Percentiles rank a stretch among this genome's conserved stretches.
Conservation (phyloP, 1,140 invertebrate species). For the Thaumetopoea pityocampa region DNA sequence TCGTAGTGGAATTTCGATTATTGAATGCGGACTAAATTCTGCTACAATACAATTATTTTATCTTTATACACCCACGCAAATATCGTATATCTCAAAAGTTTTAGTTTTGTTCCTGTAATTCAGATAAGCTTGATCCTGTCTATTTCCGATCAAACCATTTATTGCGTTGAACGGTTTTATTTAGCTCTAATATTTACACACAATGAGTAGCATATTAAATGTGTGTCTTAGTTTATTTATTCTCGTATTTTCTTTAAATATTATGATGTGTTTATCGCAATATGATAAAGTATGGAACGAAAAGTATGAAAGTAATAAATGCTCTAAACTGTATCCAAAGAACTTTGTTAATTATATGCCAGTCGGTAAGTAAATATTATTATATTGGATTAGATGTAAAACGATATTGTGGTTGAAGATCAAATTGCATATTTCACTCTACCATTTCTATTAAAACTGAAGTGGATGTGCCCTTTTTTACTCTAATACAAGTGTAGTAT, state of each 20-base stretch:
- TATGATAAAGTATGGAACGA: conserved; percentile 68
- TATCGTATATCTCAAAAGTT: conserved; percentile 26
- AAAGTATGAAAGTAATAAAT: conserved; percentile 69
- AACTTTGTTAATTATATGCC: conserved; percentile 71
- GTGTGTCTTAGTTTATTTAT: conserved; percentile 27
- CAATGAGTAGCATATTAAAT: conserved; percentile 22
- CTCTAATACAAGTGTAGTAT: no score
- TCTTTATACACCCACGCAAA: conserved; percentile 44
- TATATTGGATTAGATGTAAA: no score
- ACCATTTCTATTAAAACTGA: no score
- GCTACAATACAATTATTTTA: conserved; percentile 25
- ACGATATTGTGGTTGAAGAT: no score
- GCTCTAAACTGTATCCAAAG: conserved; percentile 69
- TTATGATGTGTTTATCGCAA: conserved; percentile 40
- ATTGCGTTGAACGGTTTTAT: conserved; percentile 2
- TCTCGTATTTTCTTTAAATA: conserved; percentile 37
- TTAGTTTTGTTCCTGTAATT: conserved; percentile 38
- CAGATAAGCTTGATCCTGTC: conserved; percentile 29
- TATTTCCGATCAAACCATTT: neutral
- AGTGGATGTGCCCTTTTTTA: no score
- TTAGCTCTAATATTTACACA: conserved; percentile 7
- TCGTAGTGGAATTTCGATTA: no score
- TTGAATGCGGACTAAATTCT: no score
- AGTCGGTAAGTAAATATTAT: conserved; percentile 47
- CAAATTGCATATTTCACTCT: no score